Conservation (phyloP, 2,797 vertebrate genomes). For the Pseudomugil tenellus region DNA sequence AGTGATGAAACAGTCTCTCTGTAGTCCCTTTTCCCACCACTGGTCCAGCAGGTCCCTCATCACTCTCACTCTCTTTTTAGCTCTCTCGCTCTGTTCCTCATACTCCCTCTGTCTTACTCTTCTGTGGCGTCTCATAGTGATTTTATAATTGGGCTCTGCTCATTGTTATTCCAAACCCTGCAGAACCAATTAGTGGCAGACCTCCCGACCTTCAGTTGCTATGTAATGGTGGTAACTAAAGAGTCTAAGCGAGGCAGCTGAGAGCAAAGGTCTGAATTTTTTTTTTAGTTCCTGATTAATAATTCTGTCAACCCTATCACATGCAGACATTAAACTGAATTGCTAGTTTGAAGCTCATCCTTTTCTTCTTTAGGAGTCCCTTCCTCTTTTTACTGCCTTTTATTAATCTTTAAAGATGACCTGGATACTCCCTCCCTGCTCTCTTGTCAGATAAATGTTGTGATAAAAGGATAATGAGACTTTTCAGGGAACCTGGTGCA, state of each 20-base stretch:
- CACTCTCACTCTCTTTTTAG: slow-evolving; percentile 40
- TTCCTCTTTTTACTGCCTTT: slow-evolving; percentile 49
- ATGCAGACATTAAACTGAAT: slow-evolving; percentile 88
- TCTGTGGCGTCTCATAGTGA: slow-evolving; percentile 69
- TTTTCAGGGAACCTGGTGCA: slow-evolving; percentile 71
- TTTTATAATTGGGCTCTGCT: slow-evolving; percentile 85
- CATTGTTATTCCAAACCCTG: slow-evolving; percentile 84
- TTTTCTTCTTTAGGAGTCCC: slow-evolving; percentile 69
- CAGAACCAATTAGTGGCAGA: slow-evolving; percentile 87
- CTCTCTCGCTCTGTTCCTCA: slow-evolving; percentile 41
- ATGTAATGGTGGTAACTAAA: slow-evolving; percentile 76
- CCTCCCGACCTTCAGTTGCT: slow-evolving; percentile 83
- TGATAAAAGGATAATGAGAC: slow-evolving; percentile 95
- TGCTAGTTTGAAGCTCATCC: slow-evolving; percentile 79
- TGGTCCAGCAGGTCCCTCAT: slow-evolving; percentile 60
- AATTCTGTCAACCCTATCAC: slow-evolving; percentile 90
- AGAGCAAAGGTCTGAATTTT: slow-evolving; percentile 86
- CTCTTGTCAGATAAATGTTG: slow-evolving; percentile 95
- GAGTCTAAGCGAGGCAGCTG: slow-evolving; percentile 79
- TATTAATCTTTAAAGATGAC: slow-evolving; percentile 93
- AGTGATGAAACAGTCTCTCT: slow-evolving; percentile 65
- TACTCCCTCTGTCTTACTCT: slow-evolving; percentile 19
- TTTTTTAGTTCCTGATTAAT: slow-evolving; percentile 90
- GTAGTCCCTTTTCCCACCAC: slow-evolving; percentile 53
- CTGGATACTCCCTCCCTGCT: slow-evolving; percentile 86